These are phyloP conservation scores for Ascidia mentula DNA, from an alignment of 23 tunicate species.

Conservation along the genomic window DNA sequence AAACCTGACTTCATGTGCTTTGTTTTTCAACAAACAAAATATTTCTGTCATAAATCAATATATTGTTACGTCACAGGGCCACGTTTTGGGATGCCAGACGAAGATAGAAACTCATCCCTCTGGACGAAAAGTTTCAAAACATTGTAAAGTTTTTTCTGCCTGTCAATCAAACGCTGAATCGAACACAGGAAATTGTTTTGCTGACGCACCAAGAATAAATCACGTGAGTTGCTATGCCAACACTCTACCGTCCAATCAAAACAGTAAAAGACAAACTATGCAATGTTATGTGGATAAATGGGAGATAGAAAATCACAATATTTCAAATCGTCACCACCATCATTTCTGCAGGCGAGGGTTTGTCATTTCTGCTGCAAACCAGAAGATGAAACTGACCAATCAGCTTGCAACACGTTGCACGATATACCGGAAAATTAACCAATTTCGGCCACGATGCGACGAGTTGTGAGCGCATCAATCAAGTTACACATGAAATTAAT, in stretches of 20 bases:
- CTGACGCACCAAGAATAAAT: background rate
- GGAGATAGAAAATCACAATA: background rate
- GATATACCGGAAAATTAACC: background rate
- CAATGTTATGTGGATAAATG: background rate
- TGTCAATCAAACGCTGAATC: background rate
- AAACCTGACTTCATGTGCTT: background rate
- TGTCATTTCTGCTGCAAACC: background rate
- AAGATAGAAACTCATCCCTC: background rate
- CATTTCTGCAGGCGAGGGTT: background rate
- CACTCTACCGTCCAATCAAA: no score
- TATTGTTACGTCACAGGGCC: background rate
- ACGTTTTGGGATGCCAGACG: background rate
- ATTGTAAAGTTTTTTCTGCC: background rate
- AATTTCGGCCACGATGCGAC: no score
- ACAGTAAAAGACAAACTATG: background rate
- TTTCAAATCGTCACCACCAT: background rate
- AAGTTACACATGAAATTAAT: no score
- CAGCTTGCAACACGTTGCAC: background rate
- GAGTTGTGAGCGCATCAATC: no score
- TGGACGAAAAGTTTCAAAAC: background rate
- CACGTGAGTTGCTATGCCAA: background rate
- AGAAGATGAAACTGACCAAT: background rate
- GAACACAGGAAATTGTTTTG: background rate
- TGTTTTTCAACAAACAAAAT: no score
- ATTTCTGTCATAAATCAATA: background rate